Evolutionary conservation across 2,797 vertebrate species (phyloP).

Genomic region (Poecilia gillii): DNA sequence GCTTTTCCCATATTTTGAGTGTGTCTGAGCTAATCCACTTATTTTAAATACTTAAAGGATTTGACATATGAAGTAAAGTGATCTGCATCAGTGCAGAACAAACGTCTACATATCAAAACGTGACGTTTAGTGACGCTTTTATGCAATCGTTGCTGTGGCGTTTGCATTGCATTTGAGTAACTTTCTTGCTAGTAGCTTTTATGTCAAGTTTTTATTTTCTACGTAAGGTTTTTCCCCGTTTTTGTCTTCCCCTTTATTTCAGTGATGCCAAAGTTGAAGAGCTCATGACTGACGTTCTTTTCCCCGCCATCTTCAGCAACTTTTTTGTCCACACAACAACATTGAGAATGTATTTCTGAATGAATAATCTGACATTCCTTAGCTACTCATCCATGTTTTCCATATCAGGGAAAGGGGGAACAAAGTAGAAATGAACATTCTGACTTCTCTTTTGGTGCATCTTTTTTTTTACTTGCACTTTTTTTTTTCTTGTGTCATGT

Average conservation of each 20-base stretch:
- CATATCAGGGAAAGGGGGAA: not conserved
- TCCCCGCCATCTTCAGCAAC: not conserved
- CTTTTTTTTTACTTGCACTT: not conserved
- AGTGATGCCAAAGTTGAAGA: not conserved
- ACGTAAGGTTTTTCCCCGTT: not conserved
- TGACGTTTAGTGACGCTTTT: not conserved
- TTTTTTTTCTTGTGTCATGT: constrained; percentile 6
- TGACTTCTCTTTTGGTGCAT: not conserved
- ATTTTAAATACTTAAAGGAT: not conserved
- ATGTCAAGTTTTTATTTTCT: not conserved
- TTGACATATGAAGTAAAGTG: not conserved
- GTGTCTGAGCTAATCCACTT: not conserved
- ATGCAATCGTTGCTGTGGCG: not conserved
- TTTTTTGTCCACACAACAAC: not conserved
- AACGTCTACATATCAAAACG: not conserved
- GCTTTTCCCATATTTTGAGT: not conserved
- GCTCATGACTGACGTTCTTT: not conserved
- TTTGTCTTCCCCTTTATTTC: not conserved
- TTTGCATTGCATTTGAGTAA: not conserved
- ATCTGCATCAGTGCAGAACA: not conserved
- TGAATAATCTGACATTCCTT: not conserved
- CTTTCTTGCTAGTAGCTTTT: not conserved
- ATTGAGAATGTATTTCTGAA: not conserved
- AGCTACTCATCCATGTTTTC: not conserved
- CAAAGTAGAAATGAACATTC: not conserved